phyloP scores from a whole-genome alignment of 2,888 invertebrate species.

The Autographa pulchrina region DNA sequence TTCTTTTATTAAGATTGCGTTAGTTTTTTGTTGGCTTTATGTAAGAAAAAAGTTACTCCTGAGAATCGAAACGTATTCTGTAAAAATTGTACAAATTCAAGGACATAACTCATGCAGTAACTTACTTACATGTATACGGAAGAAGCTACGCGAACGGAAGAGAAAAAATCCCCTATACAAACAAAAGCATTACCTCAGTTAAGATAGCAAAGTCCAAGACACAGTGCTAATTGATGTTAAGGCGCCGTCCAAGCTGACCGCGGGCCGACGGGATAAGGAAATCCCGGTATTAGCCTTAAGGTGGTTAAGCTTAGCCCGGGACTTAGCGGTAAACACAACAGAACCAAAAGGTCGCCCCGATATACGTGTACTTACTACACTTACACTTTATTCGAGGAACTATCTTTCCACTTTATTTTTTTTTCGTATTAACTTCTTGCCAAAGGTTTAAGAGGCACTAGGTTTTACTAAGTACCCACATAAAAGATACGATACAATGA shows the following conservation, averaged over 20 bases:
- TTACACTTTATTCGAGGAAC: constrained; percentile 60
- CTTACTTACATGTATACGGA: constrained; percentile 13
- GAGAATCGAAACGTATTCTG: constrained; percentile 5
- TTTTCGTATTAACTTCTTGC: constrained; percentile 16
- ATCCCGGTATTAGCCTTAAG: constrained; percentile 79
- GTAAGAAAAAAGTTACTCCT: constrained; percentile 23
- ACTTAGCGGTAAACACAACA: constrained; percentile 72
- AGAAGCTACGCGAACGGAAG: constrained; percentile 17
- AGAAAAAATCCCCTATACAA: constrained; percentile 43
- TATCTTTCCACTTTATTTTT: constrained; percentile 51
- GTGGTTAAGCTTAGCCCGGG: constrained; percentile 71
- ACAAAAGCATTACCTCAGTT: constrained; percentile 49
- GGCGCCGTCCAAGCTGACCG: constrained; percentile 73
- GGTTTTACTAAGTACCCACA: constrained; percentile 17
- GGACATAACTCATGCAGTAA: not conserved
- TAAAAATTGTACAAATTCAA: not conserved
- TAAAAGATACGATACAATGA: constrained; percentile 11
- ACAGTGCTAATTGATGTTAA: constrained; percentile 79
- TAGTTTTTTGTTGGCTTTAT: constrained; percentile 43
- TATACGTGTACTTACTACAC: constrained; percentile 58
- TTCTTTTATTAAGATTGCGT: constrained; percentile 46
- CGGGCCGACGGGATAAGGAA: constrained; percentile 75
- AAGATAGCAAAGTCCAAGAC: constrained; percentile 62
- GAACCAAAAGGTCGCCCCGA: constrained; percentile 62
- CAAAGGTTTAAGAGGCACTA: constrained; percentile 23